These are phyloP conservation scores for Choloepus didactylus DNA, from an alignment of 2,797 vertebrate genomes.

Conservation along the genomic window DNA sequence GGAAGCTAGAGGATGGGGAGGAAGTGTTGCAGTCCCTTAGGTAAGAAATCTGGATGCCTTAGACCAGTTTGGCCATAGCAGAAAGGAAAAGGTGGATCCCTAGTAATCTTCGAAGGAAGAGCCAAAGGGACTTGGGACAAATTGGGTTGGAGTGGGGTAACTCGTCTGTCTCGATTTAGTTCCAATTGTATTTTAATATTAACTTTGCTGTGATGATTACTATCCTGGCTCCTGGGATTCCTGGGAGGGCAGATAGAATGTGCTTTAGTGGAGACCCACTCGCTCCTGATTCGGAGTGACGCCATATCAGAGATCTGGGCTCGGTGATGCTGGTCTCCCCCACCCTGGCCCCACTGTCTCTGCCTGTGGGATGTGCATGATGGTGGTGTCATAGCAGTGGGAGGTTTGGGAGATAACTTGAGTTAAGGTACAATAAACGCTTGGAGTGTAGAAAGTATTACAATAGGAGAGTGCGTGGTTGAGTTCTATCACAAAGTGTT, in stretches of 20 bases:
- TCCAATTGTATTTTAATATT: conserved; percentile 17
- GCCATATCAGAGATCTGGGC: background rate
- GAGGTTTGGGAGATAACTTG: background rate
- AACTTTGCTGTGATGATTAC: background rate
- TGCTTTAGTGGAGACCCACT: background rate
- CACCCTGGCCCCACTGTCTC: background rate
- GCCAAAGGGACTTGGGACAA: background rate
- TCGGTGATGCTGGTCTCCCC: no score
- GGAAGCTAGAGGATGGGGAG: background rate
- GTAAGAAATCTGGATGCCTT: background rate
- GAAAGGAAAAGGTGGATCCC: background rate
- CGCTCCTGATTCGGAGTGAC: background rate
- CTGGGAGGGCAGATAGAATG: background rate
- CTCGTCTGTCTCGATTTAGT: conserved; percentile 36
- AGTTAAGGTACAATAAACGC: rapidly evolving
- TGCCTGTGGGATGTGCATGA: rapidly evolving
- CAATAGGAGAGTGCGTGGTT: rapidly evolving
- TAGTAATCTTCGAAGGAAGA: background rate
- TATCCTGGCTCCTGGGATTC: background rate
- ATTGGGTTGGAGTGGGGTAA: background rate
- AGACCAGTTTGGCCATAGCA: background rate
- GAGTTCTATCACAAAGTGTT: background rate
- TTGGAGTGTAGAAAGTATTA: background rate
- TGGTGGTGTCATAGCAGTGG: rapidly evolving
- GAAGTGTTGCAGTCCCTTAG: background rate